Base-by-base conservation (phyloP, 2,888 invertebrate genomes). In the Drosophila histrio region DNA sequence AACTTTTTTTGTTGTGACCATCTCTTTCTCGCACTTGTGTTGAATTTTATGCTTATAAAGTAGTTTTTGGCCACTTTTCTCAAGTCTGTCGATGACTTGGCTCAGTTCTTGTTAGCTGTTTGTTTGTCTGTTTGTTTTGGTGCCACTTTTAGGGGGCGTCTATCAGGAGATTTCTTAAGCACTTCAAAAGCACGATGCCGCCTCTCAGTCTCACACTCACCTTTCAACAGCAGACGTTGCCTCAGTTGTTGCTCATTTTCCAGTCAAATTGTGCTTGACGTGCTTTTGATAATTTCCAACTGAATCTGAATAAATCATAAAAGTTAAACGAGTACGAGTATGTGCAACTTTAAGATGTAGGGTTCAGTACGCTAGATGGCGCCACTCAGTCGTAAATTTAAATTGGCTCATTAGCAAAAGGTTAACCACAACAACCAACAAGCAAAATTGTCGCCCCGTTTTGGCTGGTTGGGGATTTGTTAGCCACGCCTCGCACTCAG, bases 361-460 rank as follows among this genome's bases (percentile, higher is more conserved):
- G 8, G n/a, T 26, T 34, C 17, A 11, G 22, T 5, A 15, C 19
- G 44, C 17, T 70, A 49, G 56, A 53, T 56, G 44, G 39, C 59
- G 52, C 53, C 60, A 70, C 46, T 43, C 28, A 61, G 56, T 36
- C 75, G 72, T 86, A 83, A 77, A 82, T 82, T 80, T 86, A 82
- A 82, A 82, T 82, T 86, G 82, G 84, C 84, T 82, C 87, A 86
- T 82, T 82, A 86, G 87, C 84, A 83, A 70, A 50, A 57, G 87
- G 82, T 77, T 82, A 82, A 80, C 82, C 82, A 67, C 87, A 63
- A 74, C 60, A 66, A 38, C 65, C 54, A 39, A 39, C 39, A 38
- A 50, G 38, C 44, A 34, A 70, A 65, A 52, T 52, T 26, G 49
- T 53, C 46, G 22, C 34, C 19, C 11, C 38, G 19, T 36, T 32